A percentile compares a stretch with the other conserved stretches of the same genome.
Evolutionary conservation across 2,113 vertebrate species (phyloP).

Genomic region (Columbina picui): DNA sequence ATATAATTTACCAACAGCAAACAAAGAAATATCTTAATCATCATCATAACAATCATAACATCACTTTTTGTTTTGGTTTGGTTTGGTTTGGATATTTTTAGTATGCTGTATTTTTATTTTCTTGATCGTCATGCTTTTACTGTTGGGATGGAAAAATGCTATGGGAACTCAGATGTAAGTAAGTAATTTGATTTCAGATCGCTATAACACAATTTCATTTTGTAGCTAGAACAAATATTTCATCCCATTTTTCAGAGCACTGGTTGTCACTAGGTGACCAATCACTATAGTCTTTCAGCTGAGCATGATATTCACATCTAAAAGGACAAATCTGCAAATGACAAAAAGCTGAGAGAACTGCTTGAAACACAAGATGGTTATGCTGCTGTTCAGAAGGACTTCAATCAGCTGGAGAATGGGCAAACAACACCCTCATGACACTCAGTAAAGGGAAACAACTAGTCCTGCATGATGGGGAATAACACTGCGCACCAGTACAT

Average conservation of each 20-base stretch:
- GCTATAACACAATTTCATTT: not conserved
- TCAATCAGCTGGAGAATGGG: not conserved
- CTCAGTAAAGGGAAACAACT: not conserved
- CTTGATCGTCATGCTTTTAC: not conserved
- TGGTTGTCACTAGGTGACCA: not conserved
- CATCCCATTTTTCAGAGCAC: not conserved
- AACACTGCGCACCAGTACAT: not conserved
- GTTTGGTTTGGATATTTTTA: no score
- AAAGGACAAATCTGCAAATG: not conserved
- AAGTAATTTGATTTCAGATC: not conserved
- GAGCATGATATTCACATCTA: not conserved
- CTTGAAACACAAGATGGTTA: not conserved
- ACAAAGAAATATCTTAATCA: not conserved
- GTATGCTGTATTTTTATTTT: not conserved
- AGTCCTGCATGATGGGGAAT: not conserved
- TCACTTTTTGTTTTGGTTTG: not conserved
- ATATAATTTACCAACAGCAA: not conserved
- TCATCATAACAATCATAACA: no score
- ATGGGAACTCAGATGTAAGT: not conserved
- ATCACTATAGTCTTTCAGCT: not conserved
- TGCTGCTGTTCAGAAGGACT: not conserved
- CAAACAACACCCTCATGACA: not conserved
- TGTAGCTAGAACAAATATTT: not conserved
- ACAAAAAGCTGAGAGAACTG: not conserved
- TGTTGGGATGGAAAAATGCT: not conserved